Base-by-base conservation (phyloP, 2,888 invertebrate species). In the Drosophila paramelanica region DNA sequence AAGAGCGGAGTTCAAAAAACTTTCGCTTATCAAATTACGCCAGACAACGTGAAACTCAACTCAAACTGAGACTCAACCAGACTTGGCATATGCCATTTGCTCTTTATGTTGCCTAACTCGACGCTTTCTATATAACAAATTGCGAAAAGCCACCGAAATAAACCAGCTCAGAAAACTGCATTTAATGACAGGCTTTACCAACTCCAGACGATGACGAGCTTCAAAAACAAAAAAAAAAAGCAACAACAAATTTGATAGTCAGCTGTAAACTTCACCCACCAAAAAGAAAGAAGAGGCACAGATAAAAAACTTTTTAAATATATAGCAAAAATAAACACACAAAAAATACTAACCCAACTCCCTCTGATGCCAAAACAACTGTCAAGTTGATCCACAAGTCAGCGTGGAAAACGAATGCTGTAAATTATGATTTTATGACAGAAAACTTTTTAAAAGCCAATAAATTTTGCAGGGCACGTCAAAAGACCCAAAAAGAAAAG, bases 361-460 rank as follows among this genome's bases (percentile, higher is more conserved):
- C 81, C 65, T 68, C 59, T 27, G 67, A 77, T 69, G 64, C 65
- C 74, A 59, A 51, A 58, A 65, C 72, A 74, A 81, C 84, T 79
- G 88, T 79, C 82, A 81, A 68, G 60, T 72, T 73, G 85, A 84
- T 81, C 66, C 57, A 49, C 73, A 62, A 67, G 31, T 57, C 57
- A 27, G 59, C 49, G 57, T 55, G 50, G 52, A 47, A 81, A 81
- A 60, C 77, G 88, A 88, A 88, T 88, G 85, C 88, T 88, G 88
- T 84, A 84, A 84, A 84, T 84, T 88, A 84, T 84, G 67, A 85
- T 73, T 88, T 87, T 77, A 87, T 81, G 83, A 73, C 85, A 81
- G 73, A 75, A 81, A 88, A 84, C 71, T 85, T 84, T 76, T 84
- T 70, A 79, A 84, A 85, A 73, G 79, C 73, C 88, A 77, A 84